Evolutionary conservation across 2,113 vertebrate genomes (phyloP).

Genomic region (Herpetotheres cachinnans): DNA sequence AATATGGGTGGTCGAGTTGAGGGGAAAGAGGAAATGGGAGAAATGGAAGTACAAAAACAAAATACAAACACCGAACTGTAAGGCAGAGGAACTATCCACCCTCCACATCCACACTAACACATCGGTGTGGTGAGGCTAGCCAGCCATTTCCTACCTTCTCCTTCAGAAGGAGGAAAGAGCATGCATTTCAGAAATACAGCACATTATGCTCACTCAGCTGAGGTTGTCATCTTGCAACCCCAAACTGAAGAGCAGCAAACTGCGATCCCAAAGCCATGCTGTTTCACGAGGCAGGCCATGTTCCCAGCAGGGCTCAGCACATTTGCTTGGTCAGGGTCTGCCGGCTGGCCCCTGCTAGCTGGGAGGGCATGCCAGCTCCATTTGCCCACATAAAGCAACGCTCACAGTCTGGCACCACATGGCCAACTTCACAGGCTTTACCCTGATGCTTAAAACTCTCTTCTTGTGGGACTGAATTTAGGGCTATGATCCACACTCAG

Average conservation of each 20-base stretch:
- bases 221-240: neutral
- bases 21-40: neutral
- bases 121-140: neutral
- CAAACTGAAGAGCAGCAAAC: neutral
- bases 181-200: neutral
- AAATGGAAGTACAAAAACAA: neutral
- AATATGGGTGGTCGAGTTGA: neutral
- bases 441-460: fast-evolving
- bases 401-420: neutral
- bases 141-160: neutral
- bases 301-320: neutral
- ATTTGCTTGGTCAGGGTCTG: neutral
- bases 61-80: neutral
- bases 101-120: neutral
- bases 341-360: neutral
- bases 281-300: fast-evolving
- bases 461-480: neutral
- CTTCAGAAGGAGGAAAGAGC: neutral
- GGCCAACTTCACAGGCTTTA: neutral
- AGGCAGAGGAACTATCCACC: neutral
- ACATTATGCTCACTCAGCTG: fast-evolving
- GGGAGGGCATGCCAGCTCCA: fast-evolving
- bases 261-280: fast-evolving
- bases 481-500: neutral
- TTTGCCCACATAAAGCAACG: neutral